Evolutionary conservation across 2,113 vertebrate species (phyloP), one percentile per base, ranked within the genome.

Genomic region (Tetrax tetrax): DNA sequence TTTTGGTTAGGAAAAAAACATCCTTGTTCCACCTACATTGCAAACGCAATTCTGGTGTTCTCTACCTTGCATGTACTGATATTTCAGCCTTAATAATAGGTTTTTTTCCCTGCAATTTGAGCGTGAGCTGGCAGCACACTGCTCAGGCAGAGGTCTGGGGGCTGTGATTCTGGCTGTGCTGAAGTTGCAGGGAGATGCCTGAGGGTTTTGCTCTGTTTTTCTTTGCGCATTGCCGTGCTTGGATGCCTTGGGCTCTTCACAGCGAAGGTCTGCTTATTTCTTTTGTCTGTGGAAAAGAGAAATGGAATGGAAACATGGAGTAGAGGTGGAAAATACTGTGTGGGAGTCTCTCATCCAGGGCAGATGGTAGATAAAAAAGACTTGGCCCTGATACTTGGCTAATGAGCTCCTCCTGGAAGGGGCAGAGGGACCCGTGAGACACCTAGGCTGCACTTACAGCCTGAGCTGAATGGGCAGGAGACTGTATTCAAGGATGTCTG

Each of bases 391-490:
- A 47, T 48, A 19, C 35, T 78, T 86, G 56, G 23, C 29, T 87
- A 37, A n/a, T 1, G 3, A 71, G 7, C 27, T 80, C 12, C 21
- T 63, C 22, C 50, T 78, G 60, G 7, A 74, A 86, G 17, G 25
- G 25, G 27, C 50, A 72, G 56, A 59, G 43, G 51, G 22, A 43
- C 37, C 16, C 1, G 2, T 25, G 59, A 29, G 48, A n/a, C 33
- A 43, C 24, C 47, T 0, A 0, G 11, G 10, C 21, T 48, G 14
- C 2, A 1, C n/a, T 38, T 4, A 5, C 47, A 68, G 47, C 31
- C 48, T 68, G 37, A 78, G 63, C 50, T 77, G 37, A 61, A 35
- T 1, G 10, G 53, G 31, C 27, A 71, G 66, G 24, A 76, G 19
- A 27, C 20, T 31, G 1, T 25, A 5, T 23, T 47, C 51, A 45